Evolutionary conservation across 1,140 invertebrate genomes (phyloP).

Genomic region (Dinothrombium tinctorium): DNA sequence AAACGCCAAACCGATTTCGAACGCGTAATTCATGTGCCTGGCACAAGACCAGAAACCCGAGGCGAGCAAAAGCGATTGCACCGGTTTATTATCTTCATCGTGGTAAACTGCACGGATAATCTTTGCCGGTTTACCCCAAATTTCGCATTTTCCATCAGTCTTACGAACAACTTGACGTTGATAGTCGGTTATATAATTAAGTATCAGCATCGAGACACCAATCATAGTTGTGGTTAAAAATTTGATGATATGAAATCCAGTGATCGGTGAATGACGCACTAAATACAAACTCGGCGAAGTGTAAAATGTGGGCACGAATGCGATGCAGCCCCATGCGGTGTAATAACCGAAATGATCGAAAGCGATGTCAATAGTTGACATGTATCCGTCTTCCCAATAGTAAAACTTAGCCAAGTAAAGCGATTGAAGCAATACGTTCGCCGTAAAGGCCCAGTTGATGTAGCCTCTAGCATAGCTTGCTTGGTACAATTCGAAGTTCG

Average conservation of each 20-base stretch:
- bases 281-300: no score
- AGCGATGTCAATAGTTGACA: no score
- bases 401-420: slow-evolving; percentile 35
- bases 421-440: slow-evolving; percentile 24
- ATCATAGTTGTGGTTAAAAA: slow-evolving; percentile 23
- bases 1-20: slow-evolving; percentile 28
- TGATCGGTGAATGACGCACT: no score
- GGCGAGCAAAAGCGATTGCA: slow-evolving; percentile 24
- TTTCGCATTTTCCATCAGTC: slow-evolving; percentile 20
- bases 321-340: no score
- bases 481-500: slow-evolving; percentile 20
- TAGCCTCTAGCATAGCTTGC: slow-evolving; percentile 18
- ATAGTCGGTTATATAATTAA: slow-evolving; percentile 27
- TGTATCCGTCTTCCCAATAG: slow-evolving; percentile 38
- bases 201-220: slow-evolving; percentile 22
- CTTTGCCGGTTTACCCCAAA: slow-evolving; percentile 22
- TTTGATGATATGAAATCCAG: slow-evolving; percentile 24
- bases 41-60: slow-evolving; percentile 35
- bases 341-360: no score
- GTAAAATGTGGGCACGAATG: no score
- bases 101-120: slow-evolving; percentile 18
- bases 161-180: slow-evolving; percentile 21
- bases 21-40: slow-evolving; percentile 34
- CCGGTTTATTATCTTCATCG: slow-evolving; percentile 18
- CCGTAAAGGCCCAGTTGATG: slow-evolving; percentile 24